Base-by-base conservation (phyloP, 2,888 invertebrate genomes). In the Xestia rhomboidea region DNA sequence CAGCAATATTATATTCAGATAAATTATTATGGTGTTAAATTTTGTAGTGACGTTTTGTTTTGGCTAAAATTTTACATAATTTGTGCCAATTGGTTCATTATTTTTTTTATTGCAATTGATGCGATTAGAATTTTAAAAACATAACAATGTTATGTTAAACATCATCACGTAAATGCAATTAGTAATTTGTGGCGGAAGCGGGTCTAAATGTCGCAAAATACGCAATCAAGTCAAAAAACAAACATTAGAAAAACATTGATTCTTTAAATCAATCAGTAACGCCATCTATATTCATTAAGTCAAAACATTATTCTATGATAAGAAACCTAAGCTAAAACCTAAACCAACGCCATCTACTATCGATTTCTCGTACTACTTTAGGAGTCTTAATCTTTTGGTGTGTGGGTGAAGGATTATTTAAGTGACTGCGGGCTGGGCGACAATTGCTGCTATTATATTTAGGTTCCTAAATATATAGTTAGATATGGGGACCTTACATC, bases 1-100 rank as follows among this genome's bases (percentile, higher is more conserved):
- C 60, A 97, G 95, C 90, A 97, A 97, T 85, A 97, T 97, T 76
- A 97, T 97, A 81, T 97, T 97, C 77, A 97, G 97, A 96, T 97
- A 95, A 95, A 63, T 49, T 8, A 41, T 4, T 0, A 1, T 60
- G 11, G 49, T 38, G 0, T 13, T 3, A 27, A 21, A 18, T 27
- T 51, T 72, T 18, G 34, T 38, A 44, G 41, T 41, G 18, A 64
- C 30, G 60, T 30, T 54, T 72, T n/a, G 34, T 44, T 34, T 13
- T 68, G n/a, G 57, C 18, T 44, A 27, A 27, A 73, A 57, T 49
- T 27, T 15, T 27, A 27, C 27, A 27, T 10, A 38, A 46, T 74
- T 30, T 63, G n/a, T 81, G 46, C 13, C 41, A 57, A 67, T 66
- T 60, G 68, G 79, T 38, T 78, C 18, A 27, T 49, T 51, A 68